phyloP scores from a whole-genome alignment of 1,140 invertebrate species.

The Rhagoletis pomonella region DNA sequence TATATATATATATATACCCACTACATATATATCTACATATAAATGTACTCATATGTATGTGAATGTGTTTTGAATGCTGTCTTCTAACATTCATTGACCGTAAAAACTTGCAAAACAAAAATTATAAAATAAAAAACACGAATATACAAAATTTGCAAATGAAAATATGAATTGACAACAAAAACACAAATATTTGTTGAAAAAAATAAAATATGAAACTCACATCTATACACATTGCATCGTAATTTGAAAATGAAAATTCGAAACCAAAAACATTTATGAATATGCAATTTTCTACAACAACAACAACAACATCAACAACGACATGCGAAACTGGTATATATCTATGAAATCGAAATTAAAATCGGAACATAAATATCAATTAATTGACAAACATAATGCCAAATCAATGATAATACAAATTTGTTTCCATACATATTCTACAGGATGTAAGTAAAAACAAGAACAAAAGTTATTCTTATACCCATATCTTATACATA shows the following conservation, averaged over 20 bases:
- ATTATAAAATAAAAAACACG: background rate
- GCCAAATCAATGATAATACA: slow-evolving; percentile 2
- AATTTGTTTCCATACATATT: slow-evolving; percentile 33
- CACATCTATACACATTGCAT: slow-evolving; percentile 14
- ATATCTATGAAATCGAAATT: background rate
- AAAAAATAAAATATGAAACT: slow-evolving; percentile 12
- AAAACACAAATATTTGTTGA: slow-evolving; percentile 22
- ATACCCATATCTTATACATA: too few species aligned
- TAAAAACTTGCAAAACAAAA: background rate
- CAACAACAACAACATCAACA: slow-evolving; percentile 6
- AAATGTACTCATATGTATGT: background rate
- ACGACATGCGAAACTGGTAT: slow-evolving; percentile 13
- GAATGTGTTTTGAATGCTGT: slow-evolving; percentile 1
- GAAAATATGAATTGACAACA: background rate
- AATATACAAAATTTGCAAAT: background rate
- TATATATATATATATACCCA: background rate
- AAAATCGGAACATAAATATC: background rate
- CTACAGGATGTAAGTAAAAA: slow-evolving; percentile 49
- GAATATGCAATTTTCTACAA: background rate
- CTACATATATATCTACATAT: slow-evolving; percentile 1
- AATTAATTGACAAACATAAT: slow-evolving; percentile 20
- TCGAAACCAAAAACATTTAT: background rate
- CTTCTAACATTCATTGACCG: background rate
- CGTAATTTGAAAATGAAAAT: background rate
- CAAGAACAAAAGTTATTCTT: background rate